Conservation (phyloP, 2,113 vertebrate species). For the Vidua macroura region DNA sequence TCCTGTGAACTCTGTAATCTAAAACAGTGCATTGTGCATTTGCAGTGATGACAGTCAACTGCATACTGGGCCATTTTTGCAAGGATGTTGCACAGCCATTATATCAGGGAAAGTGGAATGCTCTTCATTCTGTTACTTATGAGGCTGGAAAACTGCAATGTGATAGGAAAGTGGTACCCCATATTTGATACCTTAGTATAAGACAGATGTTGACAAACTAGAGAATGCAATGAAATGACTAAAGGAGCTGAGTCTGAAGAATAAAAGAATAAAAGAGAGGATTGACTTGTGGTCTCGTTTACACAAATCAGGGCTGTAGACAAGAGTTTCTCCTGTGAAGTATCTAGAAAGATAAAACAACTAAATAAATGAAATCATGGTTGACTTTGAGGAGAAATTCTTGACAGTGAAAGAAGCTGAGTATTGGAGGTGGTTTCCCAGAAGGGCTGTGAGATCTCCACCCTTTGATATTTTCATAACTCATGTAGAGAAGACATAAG, state of each 20-base stretch:
- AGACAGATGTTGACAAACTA: neutral
- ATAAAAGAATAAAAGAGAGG: neutral
- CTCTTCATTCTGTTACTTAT: neutral
- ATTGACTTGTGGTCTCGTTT: neutral
- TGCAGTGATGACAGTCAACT: neutral
- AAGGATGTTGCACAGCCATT: neutral
- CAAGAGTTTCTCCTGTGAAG: neutral
- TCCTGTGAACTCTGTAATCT: neutral
- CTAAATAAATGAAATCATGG: neutral
- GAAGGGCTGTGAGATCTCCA: neutral
- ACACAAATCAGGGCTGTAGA: neutral
- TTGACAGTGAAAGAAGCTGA: neutral
- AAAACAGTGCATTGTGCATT: neutral
- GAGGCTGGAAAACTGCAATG: neutral
- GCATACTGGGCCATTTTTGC: accelerated
- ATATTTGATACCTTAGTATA: neutral
- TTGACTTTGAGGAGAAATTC: neutral
- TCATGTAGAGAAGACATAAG: neutral
- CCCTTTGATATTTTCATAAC: neutral
- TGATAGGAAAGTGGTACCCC: neutral
- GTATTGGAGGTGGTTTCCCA: neutral
- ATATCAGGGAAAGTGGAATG: neutral
- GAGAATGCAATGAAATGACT: neutral
- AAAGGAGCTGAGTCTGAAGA: neutral
- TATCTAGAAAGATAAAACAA: neutral